Conservation (phyloP, 2,113 vertebrate genomes). For the Andinoacara biseriatus region DNA sequence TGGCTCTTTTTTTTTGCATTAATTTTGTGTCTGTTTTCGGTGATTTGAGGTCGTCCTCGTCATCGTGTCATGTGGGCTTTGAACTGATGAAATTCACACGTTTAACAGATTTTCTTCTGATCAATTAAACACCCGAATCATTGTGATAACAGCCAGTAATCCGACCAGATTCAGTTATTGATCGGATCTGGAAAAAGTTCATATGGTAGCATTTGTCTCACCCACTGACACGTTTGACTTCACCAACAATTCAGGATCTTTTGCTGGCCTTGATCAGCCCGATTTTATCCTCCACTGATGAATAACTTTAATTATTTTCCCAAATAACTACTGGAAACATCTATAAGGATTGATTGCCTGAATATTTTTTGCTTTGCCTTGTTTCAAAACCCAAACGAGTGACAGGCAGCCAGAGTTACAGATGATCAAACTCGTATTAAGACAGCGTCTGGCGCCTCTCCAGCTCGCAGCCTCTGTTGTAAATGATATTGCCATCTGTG, state of each 20-base stretch:
- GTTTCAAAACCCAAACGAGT: constrained; percentile 62
- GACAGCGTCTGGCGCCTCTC: constrained; percentile 70
- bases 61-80: neutral
- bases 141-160: neutral
- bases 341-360: constrained; percentile 6
- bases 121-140: neutral
- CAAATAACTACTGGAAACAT: neutral
- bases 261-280: neutral
- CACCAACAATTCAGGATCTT: neutral
- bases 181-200: neutral
- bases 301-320: constrained; percentile 2
- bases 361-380: constrained; percentile 45
- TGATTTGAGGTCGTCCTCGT: neutral
- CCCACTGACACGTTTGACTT: too few species aligned
- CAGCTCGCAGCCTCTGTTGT: constrained; percentile 69
- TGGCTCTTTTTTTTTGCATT: neutral
- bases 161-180: neutral
- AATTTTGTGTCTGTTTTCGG: neutral
- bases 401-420: constrained; percentile 75
- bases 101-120: neutral
- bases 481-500: constrained; percentile 81
- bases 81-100: neutral
- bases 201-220: too few species aligned
- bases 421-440: constrained; percentile 77
- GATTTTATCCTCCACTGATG: neutral